A percentile compares a stretch with the other conserved stretches of the same genome.
phyloP scores from a whole-genome alignment of 2,797 vertebrate genomes.

The Okamejei kenojei region DNA sequence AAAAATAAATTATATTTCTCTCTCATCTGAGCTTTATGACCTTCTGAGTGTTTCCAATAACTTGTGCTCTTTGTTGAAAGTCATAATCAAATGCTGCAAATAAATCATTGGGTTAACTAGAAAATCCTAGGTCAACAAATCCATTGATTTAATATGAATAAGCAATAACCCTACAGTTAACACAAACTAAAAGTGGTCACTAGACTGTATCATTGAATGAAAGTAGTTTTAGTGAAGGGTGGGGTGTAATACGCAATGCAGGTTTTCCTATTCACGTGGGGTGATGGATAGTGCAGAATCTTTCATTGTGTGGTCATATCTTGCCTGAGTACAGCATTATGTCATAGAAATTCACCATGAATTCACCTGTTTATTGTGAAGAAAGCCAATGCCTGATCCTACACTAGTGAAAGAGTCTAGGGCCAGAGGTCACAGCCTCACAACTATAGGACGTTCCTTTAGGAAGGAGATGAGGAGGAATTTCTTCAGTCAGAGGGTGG shows the following conservation, averaged over 20 bases:
- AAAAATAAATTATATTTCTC: not conserved
- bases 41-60: not conserved
- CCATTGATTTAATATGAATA: not conserved
- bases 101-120: conserved; percentile 1
- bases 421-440: too few species aligned
- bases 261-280: not conserved
- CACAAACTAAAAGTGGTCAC: not conserved
- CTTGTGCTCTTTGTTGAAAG: not conserved
- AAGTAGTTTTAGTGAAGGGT: not conserved
- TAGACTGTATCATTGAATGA: not conserved
- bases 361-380: not conserved
- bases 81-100: not conserved
- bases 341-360: not conserved
- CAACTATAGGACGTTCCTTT: too few species aligned
- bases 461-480: too few species aligned
- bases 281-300: not conserved
- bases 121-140: not conserved
- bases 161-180: not conserved
- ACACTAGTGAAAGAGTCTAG: not conserved
- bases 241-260: not conserved
- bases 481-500: too few species aligned
- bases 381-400: not conserved
- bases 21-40: not conserved
- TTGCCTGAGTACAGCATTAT: not conserved
- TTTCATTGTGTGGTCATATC: not conserved